Percentiles rank a stretch among this genome's conserved stretches.
phyloP scores from a whole-genome alignment of 2,797 vertebrate genomes.

The Garrulus glandarius region DNA sequence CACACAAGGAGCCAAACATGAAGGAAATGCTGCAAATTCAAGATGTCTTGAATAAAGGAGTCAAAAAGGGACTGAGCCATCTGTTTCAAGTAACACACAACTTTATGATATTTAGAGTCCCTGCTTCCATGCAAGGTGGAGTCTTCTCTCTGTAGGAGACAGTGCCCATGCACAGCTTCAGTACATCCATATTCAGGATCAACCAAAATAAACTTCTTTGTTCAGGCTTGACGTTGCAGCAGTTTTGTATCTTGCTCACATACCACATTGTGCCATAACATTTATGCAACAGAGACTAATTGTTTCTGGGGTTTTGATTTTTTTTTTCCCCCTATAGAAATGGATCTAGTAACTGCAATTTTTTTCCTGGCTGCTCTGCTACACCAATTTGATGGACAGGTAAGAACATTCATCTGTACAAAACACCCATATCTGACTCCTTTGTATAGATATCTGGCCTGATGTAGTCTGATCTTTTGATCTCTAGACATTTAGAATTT shows the following conservation, averaged over 20 bases:
- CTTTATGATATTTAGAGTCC: background rate
- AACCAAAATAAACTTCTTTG: background rate
- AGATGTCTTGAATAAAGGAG: background rate
- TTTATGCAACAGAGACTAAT: background rate
- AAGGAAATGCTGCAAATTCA: background rate
- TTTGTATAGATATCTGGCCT: background rate
- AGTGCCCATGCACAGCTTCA: background rate
- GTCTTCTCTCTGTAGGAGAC: background rate
- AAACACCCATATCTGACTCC: background rate
- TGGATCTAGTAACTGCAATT: background rate
- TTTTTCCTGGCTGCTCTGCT: slow-evolving; percentile 13
- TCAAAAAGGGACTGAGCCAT: background rate
- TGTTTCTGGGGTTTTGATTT: rapidly evolving
- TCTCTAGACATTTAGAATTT: background rate
- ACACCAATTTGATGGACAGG: background rate
- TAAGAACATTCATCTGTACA: background rate
- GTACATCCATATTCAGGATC: background rate
- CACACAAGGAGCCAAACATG: background rate
- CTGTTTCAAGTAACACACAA: background rate
- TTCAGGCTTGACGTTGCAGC: background rate
- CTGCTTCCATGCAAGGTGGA: background rate
- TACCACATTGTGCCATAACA: background rate
- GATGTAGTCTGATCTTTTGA: background rate
- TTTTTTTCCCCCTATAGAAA: background rate
- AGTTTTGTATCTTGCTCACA: background rate